Percentiles rank a stretch among this genome's conserved stretches.
These are phyloP conservation scores for Valencia hispanica DNA, from an alignment of 2,797 vertebrate genomes.

Conservation along the genomic window DNA sequence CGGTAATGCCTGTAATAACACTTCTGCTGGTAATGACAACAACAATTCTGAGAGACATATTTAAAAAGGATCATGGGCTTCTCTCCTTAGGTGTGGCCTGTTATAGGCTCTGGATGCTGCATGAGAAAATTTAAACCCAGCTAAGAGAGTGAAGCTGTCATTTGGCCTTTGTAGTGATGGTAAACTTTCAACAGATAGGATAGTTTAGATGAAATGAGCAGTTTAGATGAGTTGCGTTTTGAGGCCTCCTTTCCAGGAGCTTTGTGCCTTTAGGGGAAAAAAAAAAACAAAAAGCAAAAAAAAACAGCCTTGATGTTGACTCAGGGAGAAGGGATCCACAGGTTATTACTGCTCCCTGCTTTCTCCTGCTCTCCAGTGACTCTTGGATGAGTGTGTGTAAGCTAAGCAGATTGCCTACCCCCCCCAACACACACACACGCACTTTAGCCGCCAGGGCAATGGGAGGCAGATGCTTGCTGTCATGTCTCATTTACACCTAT, in stretches of 20 bases:
- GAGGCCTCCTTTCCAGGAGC: slow-evolving; percentile 55
- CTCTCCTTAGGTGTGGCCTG: slow-evolving; percentile 45
- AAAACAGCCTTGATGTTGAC: slow-evolving; percentile 73
- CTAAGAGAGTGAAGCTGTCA: slow-evolving; percentile 29
- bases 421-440: neutral
- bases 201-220: slow-evolving; percentile 16
- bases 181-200: slow-evolving; percentile 31
- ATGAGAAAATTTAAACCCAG: slow-evolving; percentile 31
- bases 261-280: slow-evolving; percentile 48
- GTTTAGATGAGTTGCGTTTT: slow-evolving; percentile 38
- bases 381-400: slow-evolving; percentile 69
- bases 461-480: slow-evolving; percentile 66
- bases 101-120: slow-evolving; percentile 36
- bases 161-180: slow-evolving; percentile 26
- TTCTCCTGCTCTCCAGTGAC: slow-evolving; percentile 61
- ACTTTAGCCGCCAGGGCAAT: slow-evolving; percentile 43
- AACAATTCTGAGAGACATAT: slow-evolving; percentile 58
- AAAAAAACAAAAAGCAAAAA: slow-evolving; percentile 69
- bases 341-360: slow-evolving; percentile 66
- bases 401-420: slow-evolving; percentile 39
- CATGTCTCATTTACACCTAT: slow-evolving; percentile 70
- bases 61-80: slow-evolving; percentile 68
- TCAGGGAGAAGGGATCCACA: slow-evolving; percentile 70
- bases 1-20: slow-evolving; percentile 66
- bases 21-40: slow-evolving; percentile 52